These are phyloP conservation scores for Myotis myotis DNA, from an alignment of 2,797 vertebrate species.

Conservation along the genomic window DNA sequence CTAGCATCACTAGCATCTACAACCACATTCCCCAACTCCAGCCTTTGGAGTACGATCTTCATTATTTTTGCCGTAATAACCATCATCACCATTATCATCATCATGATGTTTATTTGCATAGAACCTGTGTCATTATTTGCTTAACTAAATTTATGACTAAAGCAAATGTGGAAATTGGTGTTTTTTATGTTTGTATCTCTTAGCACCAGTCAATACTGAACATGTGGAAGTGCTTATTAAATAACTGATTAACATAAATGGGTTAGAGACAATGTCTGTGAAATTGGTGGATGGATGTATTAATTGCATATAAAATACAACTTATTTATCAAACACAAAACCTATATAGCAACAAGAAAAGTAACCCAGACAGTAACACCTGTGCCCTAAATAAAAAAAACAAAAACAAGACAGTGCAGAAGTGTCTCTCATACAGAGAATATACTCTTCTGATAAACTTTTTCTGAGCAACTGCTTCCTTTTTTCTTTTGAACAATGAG, in stretches of 20 bases:
- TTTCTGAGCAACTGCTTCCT: background rate
- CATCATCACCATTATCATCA: background rate
- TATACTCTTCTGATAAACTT: background rate
- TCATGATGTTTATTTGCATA: background rate
- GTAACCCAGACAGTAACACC: background rate
- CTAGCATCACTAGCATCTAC: background rate
- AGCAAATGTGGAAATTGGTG: background rate
- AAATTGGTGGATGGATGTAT: background rate
- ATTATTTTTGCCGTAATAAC: background rate
- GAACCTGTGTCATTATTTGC: background rate
- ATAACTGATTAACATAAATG: background rate
- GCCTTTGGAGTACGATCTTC: background rate
- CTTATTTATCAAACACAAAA: background rate
- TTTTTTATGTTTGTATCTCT: background rate
- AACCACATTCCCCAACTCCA: background rate
- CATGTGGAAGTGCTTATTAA: background rate
- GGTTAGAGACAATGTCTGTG: background rate
- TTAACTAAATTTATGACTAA: background rate
- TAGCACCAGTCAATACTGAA: background rate
- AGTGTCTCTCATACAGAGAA: background rate
- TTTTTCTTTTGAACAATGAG: background rate
- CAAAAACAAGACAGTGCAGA: background rate
- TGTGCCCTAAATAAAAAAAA: background rate
- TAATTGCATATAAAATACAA: background rate
- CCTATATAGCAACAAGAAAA: background rate